Evolutionary conservation across 1,140 invertebrate species (phyloP).

Genomic region (Harpegnathos saltator): DNA sequence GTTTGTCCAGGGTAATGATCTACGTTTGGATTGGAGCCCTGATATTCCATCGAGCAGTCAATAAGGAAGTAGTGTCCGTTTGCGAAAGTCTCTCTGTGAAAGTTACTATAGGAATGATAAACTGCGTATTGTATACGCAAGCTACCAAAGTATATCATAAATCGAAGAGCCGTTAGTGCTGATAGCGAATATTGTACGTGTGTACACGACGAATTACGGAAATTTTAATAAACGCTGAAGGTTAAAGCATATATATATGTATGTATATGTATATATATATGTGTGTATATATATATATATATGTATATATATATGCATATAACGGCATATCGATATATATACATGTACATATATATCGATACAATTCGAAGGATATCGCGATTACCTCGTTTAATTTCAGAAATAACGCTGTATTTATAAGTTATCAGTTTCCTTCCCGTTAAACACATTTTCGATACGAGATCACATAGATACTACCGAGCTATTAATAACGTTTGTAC

Average conservation of each 20-base stretch:
- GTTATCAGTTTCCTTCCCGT: slow-evolving; percentile 46
- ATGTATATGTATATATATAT: too few species aligned
- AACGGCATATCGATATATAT: too few species aligned
- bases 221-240: slow-evolving; percentile 79
- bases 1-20: slow-evolving; percentile 74
- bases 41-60: slow-evolving; percentile 74
- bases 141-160: slow-evolving; percentile 77
- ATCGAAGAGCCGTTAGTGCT: slow-evolving; percentile 71
- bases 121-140: slow-evolving; percentile 75
- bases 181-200: slow-evolving; percentile 73
- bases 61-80: slow-evolving; percentile 69
- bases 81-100: slow-evolving; percentile 74
- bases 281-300: too few species aligned
- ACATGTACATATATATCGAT: slow-evolving; percentile 41
- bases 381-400: slow-evolving; percentile 72
- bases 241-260: slow-evolving; percentile 28
- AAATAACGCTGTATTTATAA: slow-evolving; percentile 64
- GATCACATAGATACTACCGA: slow-evolving; percentile 63
- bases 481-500: slow-evolving; percentile 73
- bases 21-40: slow-evolving; percentile 75
- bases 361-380: slow-evolving; percentile 67
- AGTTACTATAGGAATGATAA: slow-evolving; percentile 75
- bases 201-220: slow-evolving; percentile 77
- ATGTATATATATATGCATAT: too few species aligned
- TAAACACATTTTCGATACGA: slow-evolving; percentile 49